phyloP scores from a whole-genome alignment of 2,888 invertebrate genomes.

The Catocala sponsa region DNA sequence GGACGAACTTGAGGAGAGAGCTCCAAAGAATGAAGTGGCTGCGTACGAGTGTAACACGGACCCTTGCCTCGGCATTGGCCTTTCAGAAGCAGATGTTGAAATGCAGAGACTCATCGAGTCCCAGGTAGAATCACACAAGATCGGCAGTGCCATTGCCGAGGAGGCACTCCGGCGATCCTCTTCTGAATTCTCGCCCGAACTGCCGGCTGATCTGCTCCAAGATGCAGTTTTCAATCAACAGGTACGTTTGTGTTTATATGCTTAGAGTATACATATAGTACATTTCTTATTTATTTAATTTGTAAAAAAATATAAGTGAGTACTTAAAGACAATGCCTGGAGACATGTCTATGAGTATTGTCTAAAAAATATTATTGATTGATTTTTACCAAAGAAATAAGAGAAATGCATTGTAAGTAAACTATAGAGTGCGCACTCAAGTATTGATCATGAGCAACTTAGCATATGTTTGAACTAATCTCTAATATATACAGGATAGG shows the following conservation, averaged over 20 bases:
- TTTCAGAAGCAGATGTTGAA: slow-evolving; percentile 88
- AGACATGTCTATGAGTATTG: too few relatives aligned
- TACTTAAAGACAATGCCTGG: too few relatives aligned
- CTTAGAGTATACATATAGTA: not conserved
- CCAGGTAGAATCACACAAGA: slow-evolving; percentile 94
- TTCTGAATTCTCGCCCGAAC: slow-evolving; percentile 63
- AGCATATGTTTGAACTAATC: too few relatives aligned
- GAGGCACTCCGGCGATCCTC: slow-evolving; percentile 87
- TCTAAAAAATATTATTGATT: too few relatives aligned
- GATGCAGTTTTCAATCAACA: slow-evolving; percentile 69
- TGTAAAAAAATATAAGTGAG: too few relatives aligned
- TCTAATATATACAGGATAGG: too few relatives aligned
- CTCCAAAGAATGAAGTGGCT: slow-evolving; percentile 3
- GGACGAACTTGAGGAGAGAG: slow-evolving; percentile 4
- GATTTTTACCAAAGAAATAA: too few relatives aligned
- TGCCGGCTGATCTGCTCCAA: slow-evolving; percentile 67
- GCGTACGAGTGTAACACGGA: slow-evolving; percentile 20
- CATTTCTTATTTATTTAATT: too few relatives aligned
- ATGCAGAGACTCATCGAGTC: slow-evolving; percentile 92
- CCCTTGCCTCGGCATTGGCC: slow-evolving; percentile 29
- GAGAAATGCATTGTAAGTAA: too few relatives aligned
- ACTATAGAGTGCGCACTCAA: too few relatives aligned
- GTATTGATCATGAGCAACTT: too few relatives aligned
- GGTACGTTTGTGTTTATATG: slow-evolving; percentile 46
- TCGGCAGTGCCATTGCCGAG: slow-evolving; percentile 94